These are phyloP conservation scores for Synergus laeviventris DNA, from an alignment of 2,888 invertebrate genomes.

Conservation along the genomic window DNA sequence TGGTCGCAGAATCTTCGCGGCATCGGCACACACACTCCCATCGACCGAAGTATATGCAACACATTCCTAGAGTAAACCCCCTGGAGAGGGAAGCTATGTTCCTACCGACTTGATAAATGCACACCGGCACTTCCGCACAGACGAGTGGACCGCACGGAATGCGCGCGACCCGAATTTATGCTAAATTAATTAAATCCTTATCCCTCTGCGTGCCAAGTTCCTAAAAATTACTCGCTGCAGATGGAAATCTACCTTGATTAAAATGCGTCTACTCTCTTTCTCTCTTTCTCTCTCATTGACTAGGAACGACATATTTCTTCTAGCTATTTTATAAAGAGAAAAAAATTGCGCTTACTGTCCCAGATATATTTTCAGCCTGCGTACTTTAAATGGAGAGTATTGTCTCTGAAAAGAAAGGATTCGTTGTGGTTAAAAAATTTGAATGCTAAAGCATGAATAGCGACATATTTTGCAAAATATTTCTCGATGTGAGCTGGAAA, in stretches of 20 bases:
- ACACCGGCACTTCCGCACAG: constrained; percentile 56
- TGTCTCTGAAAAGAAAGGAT: neutral
- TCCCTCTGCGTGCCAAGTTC: constrained; percentile 37
- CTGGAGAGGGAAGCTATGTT: constrained; percentile 42
- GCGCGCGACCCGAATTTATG: constrained; percentile 57
- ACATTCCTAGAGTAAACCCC: constrained; percentile 44
- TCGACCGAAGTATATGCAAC: constrained; percentile 41
- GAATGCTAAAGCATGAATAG: constrained; percentile 11
- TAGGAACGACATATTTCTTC: constrained; percentile 20
- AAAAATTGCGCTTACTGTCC: neutral
- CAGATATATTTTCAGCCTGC: constrained; percentile 16
- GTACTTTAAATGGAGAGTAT: constrained; percentile 1
- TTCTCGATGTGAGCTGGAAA: neutral
- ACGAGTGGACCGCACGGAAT: constrained; percentile 60
- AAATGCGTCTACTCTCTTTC: constrained; percentile 20
- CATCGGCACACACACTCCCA: constrained; percentile 45
- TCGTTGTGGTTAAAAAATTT: neutral
- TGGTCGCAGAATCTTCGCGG: constrained; percentile 55
- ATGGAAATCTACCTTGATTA: constrained; percentile 33
- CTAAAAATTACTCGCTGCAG: constrained; percentile 30
- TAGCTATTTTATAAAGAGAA: neutral
- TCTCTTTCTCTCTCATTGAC: constrained; percentile 2
- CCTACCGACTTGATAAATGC: constrained; percentile 61
- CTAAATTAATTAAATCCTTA: constrained; percentile 57
- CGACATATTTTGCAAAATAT: constrained; percentile 1